These are phyloP conservation scores for Pollicipes pollicipes DNA, from an alignment of 1,140 invertebrate species.

Conservation along the genomic window DNA sequence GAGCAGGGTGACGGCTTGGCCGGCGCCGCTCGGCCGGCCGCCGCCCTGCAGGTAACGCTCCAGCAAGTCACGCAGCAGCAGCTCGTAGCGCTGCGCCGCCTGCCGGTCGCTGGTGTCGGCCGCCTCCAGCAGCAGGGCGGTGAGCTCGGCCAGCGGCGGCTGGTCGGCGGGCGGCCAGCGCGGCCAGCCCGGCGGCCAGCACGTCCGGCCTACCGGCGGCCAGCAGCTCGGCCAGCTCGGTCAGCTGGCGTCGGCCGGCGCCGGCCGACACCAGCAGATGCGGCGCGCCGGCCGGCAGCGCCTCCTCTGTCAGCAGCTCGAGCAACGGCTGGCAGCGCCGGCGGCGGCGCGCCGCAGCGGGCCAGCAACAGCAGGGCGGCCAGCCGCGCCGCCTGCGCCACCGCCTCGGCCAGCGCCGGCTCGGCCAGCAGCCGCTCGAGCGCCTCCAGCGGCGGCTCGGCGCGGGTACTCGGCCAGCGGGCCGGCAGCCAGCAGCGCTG, in stretches of 20 bases:
- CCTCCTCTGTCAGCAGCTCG: neutral
- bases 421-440: neutral
- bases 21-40: slow-evolving; percentile 12
- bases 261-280: neutral
- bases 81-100: slow-evolving; percentile 6
- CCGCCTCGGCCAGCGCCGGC: neutral
- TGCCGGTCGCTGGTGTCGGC: slow-evolving; percentile 5
- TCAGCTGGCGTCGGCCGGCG: neutral
- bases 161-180: neutral
- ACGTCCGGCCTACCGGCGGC: neutral
- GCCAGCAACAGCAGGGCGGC: neutral
- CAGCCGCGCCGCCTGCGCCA: neutral
- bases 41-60: slow-evolving; percentile 12
- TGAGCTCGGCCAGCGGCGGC: neutral
- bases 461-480: neutral
- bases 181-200: neutral
- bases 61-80: slow-evolving; percentile 6
- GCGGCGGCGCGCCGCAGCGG: too few relatives aligned
- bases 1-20: slow-evolving; percentile 12
- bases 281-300: neutral
- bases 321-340: neutral
- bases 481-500: neutral
- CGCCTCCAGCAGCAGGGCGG: slow-evolving; percentile 3
- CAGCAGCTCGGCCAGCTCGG: neutral
- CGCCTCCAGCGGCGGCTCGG: neutral